Percentiles rank a stretch among this genome's conserved stretches.
These are phyloP conservation scores for Callyntrura guangdongensis DNA, from an alignment of 2,888 invertebrate species.

Conservation along the genomic window DNA sequence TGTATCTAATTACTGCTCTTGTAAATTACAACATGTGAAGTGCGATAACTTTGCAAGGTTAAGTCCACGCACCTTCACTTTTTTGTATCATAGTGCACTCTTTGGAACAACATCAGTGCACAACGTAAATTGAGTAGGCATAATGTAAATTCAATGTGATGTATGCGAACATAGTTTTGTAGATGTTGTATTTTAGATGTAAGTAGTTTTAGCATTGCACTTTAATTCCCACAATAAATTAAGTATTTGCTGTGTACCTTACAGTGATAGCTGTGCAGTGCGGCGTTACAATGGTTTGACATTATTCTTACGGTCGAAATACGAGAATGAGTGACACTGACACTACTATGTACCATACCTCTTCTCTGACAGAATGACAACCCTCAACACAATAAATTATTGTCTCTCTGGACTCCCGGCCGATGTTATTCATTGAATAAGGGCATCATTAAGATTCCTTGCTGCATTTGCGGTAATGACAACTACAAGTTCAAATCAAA, in stretches of 20 bases:
- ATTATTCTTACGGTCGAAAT: neutral
- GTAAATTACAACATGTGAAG: slow-evolving; percentile 49
- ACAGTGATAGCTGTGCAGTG: neutral
- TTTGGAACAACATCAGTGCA: neutral
- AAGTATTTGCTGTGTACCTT: neutral
- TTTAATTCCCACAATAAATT: slow-evolving; percentile 52
- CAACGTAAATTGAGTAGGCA: neutral
- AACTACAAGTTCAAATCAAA: slow-evolving; percentile 3
- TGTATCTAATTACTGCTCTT: slow-evolving; percentile 37
- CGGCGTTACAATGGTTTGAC: neutral
- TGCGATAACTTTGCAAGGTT: slow-evolving; percentile 68
- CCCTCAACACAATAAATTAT: neutral
- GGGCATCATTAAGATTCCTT: neutral
- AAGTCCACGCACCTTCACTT: slow-evolving; percentile 73
- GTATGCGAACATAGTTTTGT: neutral
- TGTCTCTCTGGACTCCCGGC: slow-evolving; percentile 1
- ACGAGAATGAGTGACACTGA: neutral
- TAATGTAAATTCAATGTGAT: neutral
- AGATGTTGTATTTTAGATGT: neutral
- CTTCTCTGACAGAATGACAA: neutral
- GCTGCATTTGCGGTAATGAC: neutral
- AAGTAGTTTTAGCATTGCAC: neutral
- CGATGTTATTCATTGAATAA: neutral
- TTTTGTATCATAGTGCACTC: slow-evolving; percentile 22
- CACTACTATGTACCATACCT: neutral